Evolutionary conservation across 2,113 vertebrate genomes (phyloP).

Genomic region (Climacteris rufus): DNA sequence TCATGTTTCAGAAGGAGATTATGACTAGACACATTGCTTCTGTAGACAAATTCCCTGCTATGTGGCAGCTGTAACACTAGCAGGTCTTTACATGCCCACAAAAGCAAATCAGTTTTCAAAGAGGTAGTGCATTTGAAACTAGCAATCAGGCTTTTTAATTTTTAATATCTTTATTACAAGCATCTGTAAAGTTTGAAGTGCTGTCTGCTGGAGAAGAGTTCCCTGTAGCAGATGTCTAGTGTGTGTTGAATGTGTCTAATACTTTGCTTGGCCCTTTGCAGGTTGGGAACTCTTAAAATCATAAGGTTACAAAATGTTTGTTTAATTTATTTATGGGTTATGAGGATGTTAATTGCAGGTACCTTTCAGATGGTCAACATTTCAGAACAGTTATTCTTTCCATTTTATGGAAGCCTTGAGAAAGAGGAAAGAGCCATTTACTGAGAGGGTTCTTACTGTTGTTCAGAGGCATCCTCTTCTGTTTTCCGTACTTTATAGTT

Average conservation of each 20-base stretch:
- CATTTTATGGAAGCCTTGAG: not conserved
- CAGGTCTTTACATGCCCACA: not conserved
- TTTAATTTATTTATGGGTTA: not conserved
- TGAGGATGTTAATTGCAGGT: not conserved
- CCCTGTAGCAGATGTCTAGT: not conserved
- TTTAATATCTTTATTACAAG: not conserved
- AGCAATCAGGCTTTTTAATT: not conserved
- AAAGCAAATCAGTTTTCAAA: not conserved
- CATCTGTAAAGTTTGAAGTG: not conserved
- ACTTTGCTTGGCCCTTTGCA: not conserved
- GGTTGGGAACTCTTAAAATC: not conserved
- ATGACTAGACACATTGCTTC: not conserved
- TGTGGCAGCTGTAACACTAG: not conserved
- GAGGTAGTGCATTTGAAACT: not conserved
- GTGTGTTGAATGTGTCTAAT: not conserved
- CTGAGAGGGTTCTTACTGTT: not conserved
- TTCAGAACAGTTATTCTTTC: not conserved
- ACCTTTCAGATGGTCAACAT: not conserved
- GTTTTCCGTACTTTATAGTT: not conserved
- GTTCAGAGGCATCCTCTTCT: not conserved
- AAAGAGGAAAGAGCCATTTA: not conserved
- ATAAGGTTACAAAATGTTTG: not conserved
- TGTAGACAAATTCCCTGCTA: not conserved
- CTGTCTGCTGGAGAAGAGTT: not conserved
- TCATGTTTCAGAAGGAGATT: not conserved